Evolutionary conservation across 2,113 vertebrate species (phyloP).

Genomic region (Myrmecophaga tridactyla): DNA sequence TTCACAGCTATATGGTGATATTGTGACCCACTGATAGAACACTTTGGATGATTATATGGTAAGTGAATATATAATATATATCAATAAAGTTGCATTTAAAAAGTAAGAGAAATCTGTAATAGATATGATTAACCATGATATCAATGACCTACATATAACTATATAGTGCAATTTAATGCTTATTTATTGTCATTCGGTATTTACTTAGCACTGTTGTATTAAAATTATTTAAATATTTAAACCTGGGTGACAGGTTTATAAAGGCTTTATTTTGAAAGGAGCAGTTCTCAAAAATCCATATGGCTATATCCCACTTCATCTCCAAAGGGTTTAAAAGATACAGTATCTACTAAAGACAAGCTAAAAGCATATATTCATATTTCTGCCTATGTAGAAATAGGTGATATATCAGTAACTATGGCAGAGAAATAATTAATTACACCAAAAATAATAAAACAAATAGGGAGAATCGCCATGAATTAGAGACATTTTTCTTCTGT

Average conservation of each 20-base stretch:
- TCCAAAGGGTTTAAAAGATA: background rate
- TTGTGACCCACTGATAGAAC: too few species aligned
- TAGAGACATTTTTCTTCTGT: background rate
- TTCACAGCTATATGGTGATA: too few species aligned
- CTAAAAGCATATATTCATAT: background rate
- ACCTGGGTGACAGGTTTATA: background rate
- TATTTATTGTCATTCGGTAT: conserved; percentile 8
- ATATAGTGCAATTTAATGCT: background rate
- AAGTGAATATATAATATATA: too few species aligned
- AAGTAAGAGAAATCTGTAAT: background rate
- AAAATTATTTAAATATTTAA: conserved; percentile 38
- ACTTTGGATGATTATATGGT: too few species aligned
- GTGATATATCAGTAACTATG: background rate
- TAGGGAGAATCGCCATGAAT: background rate
- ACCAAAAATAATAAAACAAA: background rate
- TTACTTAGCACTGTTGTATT: background rate
- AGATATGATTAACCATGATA: background rate
- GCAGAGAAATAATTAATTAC: background rate
- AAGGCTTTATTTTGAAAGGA: background rate
- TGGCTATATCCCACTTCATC: background rate
- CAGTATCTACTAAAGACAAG: background rate
- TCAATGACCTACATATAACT: background rate
- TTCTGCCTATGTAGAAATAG: background rate
- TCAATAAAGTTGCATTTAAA: too few species aligned
- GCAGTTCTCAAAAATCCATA: background rate